Conservation (phyloP, 2,797 vertebrate species). For the Cercopithecus hamlyni region DNA sequence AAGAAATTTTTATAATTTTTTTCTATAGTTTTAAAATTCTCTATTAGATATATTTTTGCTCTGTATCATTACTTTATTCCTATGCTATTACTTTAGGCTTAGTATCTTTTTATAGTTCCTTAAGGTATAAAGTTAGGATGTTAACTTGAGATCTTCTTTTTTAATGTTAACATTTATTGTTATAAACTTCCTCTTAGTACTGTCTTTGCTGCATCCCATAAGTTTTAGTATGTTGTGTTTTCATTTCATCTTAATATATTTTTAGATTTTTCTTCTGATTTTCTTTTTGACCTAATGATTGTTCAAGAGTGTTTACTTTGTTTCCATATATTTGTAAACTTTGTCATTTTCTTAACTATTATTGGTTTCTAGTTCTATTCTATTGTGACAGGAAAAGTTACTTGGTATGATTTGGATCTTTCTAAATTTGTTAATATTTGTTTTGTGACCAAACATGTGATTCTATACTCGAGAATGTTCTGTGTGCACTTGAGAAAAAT, state of each 20-base stretch:
- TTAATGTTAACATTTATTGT: not conserved
- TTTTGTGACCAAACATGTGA: not conserved
- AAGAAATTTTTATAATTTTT: not conserved
- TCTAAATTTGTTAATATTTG: not conserved
- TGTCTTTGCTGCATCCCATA: not conserved
- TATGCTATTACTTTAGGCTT: not conserved
- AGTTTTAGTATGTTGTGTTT: not conserved
- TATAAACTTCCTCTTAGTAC: not conserved
- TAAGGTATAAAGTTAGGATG: not conserved
- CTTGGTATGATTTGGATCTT: not conserved
- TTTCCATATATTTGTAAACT: not conserved
- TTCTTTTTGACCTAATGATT: not conserved
- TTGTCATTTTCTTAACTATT: not conserved
- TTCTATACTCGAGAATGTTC: not conserved
- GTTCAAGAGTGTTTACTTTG: not conserved
- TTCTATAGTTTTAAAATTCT: not conserved
- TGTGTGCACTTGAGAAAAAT: not conserved
- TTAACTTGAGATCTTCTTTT: not conserved
- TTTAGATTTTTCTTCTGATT: not conserved
- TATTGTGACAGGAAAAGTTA: not conserved
- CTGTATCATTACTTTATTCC: not conserved
- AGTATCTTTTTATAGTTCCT: not conserved
- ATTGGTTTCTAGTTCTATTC: not conserved
- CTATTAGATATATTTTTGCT: no score
- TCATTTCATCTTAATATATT: not conserved